Evolutionary conservation across 2,888 invertebrate species (phyloP), one percentile per base, ranked within the genome.

Genomic region (Lochmaea capreae): DNA sequence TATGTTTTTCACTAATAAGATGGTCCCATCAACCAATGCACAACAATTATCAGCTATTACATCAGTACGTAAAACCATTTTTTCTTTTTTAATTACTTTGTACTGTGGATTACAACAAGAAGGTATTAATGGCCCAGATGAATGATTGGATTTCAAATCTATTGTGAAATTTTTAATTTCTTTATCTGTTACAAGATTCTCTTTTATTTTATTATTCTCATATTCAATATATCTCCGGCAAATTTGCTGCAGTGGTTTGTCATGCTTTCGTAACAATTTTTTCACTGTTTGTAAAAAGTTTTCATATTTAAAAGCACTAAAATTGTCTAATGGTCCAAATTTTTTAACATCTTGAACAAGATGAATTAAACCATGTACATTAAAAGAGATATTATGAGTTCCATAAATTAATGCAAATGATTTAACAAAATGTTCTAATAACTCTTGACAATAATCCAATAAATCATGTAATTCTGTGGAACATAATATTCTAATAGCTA

Each of bases 191-290:
- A 42, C 11, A 42, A 42, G 42, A 42, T 11, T 42, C 42, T 42
- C 42, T 42, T 42, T 42, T 42, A 42, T 42, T 8, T 10, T 42
- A 42, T 42, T 42, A 42, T 42, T 42, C 42, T 42, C 42, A 42
- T 42, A 61, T 61, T 61, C 61, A 61, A 33, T 18, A 61, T 61
- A 61, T 61, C 61, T 61, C 12, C 61, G 14, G 12, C 26, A 18
- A 61, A 65, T 65, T 65, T 65, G 65, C 26, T 65, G 65, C 46
- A 65, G 65, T 14, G 65, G 65, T 46, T 65, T 18, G 18, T 65
- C 65, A 22, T 18, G 65, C 26, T 65, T 65, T 12, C 46, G 18
- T 18, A 65, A 22, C 6, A 65, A 43, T 63, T 33, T 63, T 16
- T 42, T 63, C 42, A 63, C 5, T 18, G 65, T 65, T 43, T 65